phyloP scores from a whole-genome alignment of 2,888 invertebrate genomes.

The Drosophila gaucha region DNA sequence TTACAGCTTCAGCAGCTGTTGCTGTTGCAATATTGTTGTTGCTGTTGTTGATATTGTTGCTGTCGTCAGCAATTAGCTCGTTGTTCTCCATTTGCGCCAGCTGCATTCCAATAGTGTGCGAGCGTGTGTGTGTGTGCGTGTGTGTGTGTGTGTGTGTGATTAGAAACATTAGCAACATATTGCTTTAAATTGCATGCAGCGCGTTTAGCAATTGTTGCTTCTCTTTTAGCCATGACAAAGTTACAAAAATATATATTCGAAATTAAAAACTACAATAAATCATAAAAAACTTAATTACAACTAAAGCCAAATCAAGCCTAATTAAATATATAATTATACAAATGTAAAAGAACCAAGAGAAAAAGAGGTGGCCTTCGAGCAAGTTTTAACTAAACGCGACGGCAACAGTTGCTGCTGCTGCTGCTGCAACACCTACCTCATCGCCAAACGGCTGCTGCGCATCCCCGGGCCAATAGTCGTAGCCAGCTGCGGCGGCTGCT shows the following conservation, averaged over 20 bases:
- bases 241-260: slow-evolving; percentile 9
- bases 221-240: slow-evolving; percentile 27
- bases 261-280: slow-evolving; percentile 15
- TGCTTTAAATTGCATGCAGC: slow-evolving; percentile 40
- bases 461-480: slow-evolving; percentile 72
- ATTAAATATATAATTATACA: slow-evolving; percentile 8
- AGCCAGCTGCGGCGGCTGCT: slow-evolving; percentile 29
- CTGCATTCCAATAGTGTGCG: slow-evolving; percentile 59
- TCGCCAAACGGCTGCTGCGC: slow-evolving; percentile 66
- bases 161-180: slow-evolving; percentile 64
- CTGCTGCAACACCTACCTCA: slow-evolving; percentile 63
- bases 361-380: slow-evolving; percentile 22
- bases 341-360: slow-evolving; percentile 16
- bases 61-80: slow-evolving; percentile 28
- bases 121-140: slow-evolving; percentile 42
- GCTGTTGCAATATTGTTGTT: slow-evolving; percentile 8
- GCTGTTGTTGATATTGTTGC: slow-evolving; percentile 18
- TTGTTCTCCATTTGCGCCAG: slow-evolving; percentile 40
- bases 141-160: slow-evolving; percentile 48
- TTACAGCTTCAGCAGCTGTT: slow-evolving; percentile 6
- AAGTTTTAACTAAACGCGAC: slow-evolving; percentile 19
- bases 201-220: slow-evolving; percentile 22
- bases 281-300: slow-evolving; percentile 20
- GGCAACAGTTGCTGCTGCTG: background rate
- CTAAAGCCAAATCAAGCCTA: slow-evolving; percentile 8